These are phyloP conservation scores for Dexiosoma caninum DNA, from an alignment of 2,888 invertebrate species.

Conservation along the genomic window DNA sequence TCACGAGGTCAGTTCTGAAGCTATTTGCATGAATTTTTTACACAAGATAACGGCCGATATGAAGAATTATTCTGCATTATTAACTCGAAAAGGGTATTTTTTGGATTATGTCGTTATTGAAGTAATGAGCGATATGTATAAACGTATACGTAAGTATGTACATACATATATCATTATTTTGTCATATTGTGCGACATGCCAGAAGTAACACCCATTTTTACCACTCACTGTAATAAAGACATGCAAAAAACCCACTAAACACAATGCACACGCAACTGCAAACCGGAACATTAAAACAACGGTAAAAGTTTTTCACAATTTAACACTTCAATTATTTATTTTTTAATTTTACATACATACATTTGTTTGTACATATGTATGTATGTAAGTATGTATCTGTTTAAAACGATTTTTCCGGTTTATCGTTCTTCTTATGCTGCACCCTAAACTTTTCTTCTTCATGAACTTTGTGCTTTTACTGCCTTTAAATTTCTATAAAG, in stretches of 20 bases:
- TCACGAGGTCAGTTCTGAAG: no score
- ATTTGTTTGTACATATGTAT: not conserved
- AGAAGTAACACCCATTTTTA: not conserved
- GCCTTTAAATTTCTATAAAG: slow-evolving; percentile 29
- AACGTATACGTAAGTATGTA: slow-evolving; percentile 4
- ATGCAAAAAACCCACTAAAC: no score
- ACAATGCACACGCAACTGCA: not conserved
- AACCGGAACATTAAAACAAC: not conserved
- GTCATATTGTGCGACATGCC: not conserved
- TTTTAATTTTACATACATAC: not conserved
- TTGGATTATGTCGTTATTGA: no score
- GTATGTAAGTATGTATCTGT: no score
- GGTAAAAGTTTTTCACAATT: slow-evolving; percentile 38
- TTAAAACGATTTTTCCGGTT: not conserved
- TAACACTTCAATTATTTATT: slow-evolving; percentile 32
- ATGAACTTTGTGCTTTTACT: slow-evolving; percentile 12
- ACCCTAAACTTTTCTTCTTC: no score
- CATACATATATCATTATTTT: not conserved
- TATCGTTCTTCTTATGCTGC: no score
- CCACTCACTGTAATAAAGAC: no score
- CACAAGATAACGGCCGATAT: no score
- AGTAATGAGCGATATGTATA: no score
- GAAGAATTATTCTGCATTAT: no score
- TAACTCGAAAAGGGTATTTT: no score
- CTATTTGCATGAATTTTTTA: no score